Percentiles rank a stretch among this genome's conserved stretches.
phyloP scores from a whole-genome alignment of 2,113 vertebrate species.

The Phoenicopterus ruber region DNA sequence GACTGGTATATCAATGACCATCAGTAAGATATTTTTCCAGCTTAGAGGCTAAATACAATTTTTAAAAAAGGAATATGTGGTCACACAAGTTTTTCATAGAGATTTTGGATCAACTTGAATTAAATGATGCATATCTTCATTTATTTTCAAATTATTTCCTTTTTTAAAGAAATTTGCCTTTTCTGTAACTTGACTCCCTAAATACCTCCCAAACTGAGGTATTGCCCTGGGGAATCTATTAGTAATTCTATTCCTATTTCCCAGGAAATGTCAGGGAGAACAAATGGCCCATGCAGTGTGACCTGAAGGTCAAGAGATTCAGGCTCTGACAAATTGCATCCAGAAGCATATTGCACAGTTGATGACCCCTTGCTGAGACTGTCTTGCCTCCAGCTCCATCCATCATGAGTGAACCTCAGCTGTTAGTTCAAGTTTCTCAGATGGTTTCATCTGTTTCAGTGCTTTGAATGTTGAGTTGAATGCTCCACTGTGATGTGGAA shows the following conservation, averaged over 20 bases:
- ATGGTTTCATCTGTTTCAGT: background rate
- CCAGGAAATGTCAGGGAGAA: conserved; percentile 7
- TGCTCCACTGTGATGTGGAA: background rate
- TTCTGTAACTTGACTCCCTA: background rate
- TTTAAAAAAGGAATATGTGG: background rate
- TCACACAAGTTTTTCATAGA: background rate
- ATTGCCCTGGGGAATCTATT: background rate
- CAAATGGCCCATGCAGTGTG: conserved; percentile 5
- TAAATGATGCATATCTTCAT: background rate
- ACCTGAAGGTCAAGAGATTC: conserved; percentile 4
- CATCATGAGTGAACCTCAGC: background rate
- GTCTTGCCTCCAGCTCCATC: background rate
- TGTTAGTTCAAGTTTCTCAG: background rate
- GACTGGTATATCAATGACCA: background rate
- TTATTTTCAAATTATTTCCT: conserved; percentile 7
- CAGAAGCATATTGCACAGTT: background rate
- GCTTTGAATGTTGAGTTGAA: background rate
- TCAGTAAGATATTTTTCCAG: background rate
- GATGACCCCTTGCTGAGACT: background rate
- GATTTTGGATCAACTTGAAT: background rate
- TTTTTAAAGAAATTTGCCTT: background rate
- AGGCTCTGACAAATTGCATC: background rate
- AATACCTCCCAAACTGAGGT: background rate
- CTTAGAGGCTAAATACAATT: background rate
- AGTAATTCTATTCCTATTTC: conserved; percentile 22